These are phyloP conservation scores for Poeciliopsis turrubarensis DNA, from an alignment of 2,113 vertebrate species.

Conservation along the genomic window DNA sequence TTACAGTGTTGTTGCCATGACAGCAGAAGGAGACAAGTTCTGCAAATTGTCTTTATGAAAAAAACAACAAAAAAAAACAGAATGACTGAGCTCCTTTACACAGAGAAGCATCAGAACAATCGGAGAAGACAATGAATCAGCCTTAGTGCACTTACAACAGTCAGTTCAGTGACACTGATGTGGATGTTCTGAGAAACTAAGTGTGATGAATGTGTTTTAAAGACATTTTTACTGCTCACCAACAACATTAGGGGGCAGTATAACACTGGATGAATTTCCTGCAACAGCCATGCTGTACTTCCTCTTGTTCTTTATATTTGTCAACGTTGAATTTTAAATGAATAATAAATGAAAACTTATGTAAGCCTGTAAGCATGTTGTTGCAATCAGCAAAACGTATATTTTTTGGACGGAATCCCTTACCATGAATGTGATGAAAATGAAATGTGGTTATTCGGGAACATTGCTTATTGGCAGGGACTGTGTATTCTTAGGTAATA, in stretches of 20 bases:
- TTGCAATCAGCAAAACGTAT: too few species aligned
- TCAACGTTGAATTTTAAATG: too few species aligned
- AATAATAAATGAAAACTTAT: too few species aligned
- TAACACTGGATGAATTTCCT: neutral
- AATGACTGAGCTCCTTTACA: neutral
- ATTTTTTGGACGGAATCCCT: too few species aligned
- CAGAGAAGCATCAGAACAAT: neutral
- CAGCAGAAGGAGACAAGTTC: constrained; percentile 18
- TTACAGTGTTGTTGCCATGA: constrained; percentile 29
- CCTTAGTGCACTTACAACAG: neutral
- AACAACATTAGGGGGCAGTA: constrained; percentile 69
- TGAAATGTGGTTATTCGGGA: too few species aligned
- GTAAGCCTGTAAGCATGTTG: too few species aligned
- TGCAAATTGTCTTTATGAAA: neutral
- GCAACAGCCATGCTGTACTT: too few species aligned
- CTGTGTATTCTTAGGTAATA: too few species aligned
- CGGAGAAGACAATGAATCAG: neutral
- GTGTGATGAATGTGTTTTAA: neutral
- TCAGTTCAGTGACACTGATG: neutral
- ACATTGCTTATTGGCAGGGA: too few species aligned
- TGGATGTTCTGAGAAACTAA: neutral
- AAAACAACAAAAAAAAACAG: neutral
- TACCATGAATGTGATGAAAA: too few species aligned
- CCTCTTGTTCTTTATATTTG: too few species aligned
- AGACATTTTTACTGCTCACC: constrained; percentile 10